Base-by-base conservation (phyloP, 2,113 vertebrate species). In the Eretmochelys imbricata region DNA sequence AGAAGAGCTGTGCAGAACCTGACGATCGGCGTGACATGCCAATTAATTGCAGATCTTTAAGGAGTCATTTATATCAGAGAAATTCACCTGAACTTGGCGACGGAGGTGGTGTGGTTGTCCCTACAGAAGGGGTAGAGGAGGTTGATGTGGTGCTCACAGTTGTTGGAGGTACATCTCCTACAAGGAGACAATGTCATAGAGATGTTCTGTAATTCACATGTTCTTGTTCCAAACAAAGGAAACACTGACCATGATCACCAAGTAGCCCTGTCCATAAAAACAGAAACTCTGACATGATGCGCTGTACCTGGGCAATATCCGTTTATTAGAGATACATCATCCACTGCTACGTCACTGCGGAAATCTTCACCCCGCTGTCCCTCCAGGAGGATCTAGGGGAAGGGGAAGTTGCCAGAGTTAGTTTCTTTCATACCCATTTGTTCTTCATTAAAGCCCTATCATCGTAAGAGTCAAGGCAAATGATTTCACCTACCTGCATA, bases 351-450 rank as follows among this genome's bases (percentile, higher is more conserved):
- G 88, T 99, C 96, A 53, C 98, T 98, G 42, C 85, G 85, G 62
- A 94, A 55, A 53, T 97, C 98, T 81, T 98, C 97, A 80, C 98
- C 98, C 97, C 96, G 97, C 55, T 96, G 86, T 7, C 98, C 99
- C 69, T 99, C 98, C 96, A 99, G 97, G 80, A 99, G 85, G 50
- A 99, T 97, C 99, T 99, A 86, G 79, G 24, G 50, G 24, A 92
- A 85, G 22, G 20, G 46, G 88, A 1, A 4, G 78, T 57, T 80
- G 11, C 24, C 89, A 49, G 75, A n/a, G 42, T 94, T 88, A 93
- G 84, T 16, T 91, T 16, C 16, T 10, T 42, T 19, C 35, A 1
- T 4, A 17, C 17, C n/a, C 35, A 8, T 69, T 69, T n/a, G 17
- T 19, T 69, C 6, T 69, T 69, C 62, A 9, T n/a, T 8, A 69